Evolutionary conservation across 2,888 invertebrate genomes (phyloP).

Genomic region (Masnerella sp.): DNA sequence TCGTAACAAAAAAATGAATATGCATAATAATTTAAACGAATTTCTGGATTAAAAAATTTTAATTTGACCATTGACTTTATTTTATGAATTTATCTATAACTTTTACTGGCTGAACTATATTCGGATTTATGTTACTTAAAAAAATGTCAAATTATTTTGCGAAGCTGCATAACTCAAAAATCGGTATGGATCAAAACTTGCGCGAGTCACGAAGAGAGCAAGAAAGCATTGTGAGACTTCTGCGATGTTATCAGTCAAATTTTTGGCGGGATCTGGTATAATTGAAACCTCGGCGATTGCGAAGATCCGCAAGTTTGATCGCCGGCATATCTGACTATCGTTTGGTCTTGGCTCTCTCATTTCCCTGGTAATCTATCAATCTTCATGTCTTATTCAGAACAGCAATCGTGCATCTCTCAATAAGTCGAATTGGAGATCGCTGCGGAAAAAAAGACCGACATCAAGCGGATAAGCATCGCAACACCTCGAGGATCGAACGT

Average conservation of each 20-base stretch:
- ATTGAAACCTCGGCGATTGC: slow-evolving; percentile 32
- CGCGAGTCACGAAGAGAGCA: neutral
- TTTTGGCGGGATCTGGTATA: slow-evolving; percentile 18
- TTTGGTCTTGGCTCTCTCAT: slow-evolving; percentile 17
- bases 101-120: too few relatives aligned
- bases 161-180: too few relatives aligned
- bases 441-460: slow-evolving; percentile 25
- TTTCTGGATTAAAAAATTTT: too few relatives aligned
- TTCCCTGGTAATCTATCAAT: slow-evolving; percentile 46
- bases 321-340: slow-evolving; percentile 21
- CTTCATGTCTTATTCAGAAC: slow-evolving; percentile 51
- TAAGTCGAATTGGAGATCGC: slow-evolving; percentile 39
- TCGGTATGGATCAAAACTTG: too few relatives aligned
- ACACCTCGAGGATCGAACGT: slow-evolving; percentile 48
- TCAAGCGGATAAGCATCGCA: slow-evolving; percentile 53
- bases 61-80: too few relatives aligned
- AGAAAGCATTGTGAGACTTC: neutral
- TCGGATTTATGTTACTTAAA: too few relatives aligned
- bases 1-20: too few relatives aligned
- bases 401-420: slow-evolving; percentile 49
- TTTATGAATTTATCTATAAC: too few relatives aligned
- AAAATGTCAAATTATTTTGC: too few relatives aligned
- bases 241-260: slow-evolving; percentile 11
- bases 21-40: too few relatives aligned
- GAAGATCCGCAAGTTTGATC: slow-evolving; percentile 33